Conservation (phyloP, 1,140 invertebrate species). For the Coelopa frigida region DNA sequence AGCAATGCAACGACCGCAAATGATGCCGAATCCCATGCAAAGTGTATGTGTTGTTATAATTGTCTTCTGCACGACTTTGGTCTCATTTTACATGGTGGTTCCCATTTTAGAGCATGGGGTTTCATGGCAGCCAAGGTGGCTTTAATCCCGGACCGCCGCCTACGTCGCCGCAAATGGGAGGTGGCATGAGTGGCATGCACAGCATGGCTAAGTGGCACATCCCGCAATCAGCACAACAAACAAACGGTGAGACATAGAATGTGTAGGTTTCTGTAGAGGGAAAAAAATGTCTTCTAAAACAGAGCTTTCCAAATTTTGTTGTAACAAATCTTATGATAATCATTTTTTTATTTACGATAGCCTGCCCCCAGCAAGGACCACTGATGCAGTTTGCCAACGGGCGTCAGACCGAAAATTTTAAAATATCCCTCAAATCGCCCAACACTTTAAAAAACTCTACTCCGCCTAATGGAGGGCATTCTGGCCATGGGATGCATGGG, state of each 20-base stretch:
- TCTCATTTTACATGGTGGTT: neutral
- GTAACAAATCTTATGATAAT: neutral
- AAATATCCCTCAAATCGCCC: constrained; percentile 54
- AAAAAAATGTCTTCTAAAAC: neutral
- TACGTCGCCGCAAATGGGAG: constrained; percentile 30
- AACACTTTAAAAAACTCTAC: constrained; percentile 42
- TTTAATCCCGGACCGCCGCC: constrained; percentile 41
- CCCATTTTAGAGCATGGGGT: constrained; percentile 43
- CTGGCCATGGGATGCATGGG: constrained; percentile 13
- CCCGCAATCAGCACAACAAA: constrained; percentile 51
- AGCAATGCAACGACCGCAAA: constrained; percentile 33
- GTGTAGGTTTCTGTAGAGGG: neutral
- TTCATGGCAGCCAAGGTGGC: constrained; percentile 43
- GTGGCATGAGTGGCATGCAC: constrained; percentile 25
- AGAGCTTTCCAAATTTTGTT: constrained; percentile 5
- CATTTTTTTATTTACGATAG: too few species aligned
- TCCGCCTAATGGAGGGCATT: constrained; percentile 27
- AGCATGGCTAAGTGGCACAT: constrained; percentile 57
- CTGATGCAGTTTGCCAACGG: constrained; percentile 42
- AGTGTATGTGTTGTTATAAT: constrained; percentile 25
- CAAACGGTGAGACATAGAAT: constrained; percentile 34
- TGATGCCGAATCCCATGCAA: constrained; percentile 42
- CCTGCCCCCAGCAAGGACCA: constrained; percentile 37
- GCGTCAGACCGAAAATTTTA: constrained; percentile 53
- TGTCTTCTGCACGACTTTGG: neutral